These are phyloP conservation scores for Eupelmus urozonus DNA, from an alignment of 2,888 invertebrate species.

Conservation along the genomic window DNA sequence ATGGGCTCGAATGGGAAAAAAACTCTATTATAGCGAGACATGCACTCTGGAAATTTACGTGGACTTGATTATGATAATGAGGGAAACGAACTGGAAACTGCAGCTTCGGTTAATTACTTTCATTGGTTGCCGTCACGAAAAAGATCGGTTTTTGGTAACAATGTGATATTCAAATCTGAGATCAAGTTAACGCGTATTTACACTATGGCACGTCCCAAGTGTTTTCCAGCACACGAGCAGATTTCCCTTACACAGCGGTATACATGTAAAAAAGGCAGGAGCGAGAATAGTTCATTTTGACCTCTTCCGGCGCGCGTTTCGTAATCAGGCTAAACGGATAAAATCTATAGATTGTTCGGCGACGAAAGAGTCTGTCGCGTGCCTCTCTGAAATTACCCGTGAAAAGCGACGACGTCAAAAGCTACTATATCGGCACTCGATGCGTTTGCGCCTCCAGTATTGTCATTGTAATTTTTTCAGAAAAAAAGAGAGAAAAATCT, in stretches of 20 bases:
- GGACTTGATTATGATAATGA: too few species aligned
- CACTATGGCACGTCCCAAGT: too few species aligned
- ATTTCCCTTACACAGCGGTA: too few species aligned
- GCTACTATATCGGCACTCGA: too few species aligned
- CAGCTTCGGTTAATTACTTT: too few species aligned
- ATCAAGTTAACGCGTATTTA: too few species aligned
- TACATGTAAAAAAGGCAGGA: background rate
- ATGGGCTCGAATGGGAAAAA: slow-evolving; percentile 16
- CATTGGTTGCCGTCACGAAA: too few species aligned
- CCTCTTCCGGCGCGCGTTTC: slow-evolving; percentile 32
- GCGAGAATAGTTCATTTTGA: slow-evolving; percentile 14
- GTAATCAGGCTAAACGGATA: slow-evolving; percentile 54
- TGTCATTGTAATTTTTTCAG: slow-evolving; percentile 36
- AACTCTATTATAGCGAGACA: slow-evolving; percentile 13
- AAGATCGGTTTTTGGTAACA: too few species aligned
- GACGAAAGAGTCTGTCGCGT: background rate
- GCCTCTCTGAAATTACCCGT: slow-evolving; percentile 14
- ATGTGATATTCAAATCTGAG: too few species aligned
- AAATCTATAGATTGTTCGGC: slow-evolving; percentile 31
- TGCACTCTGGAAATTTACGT: background rate
- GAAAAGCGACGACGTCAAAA: background rate
- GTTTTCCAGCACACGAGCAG: too few species aligned
- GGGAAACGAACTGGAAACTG: too few species aligned
- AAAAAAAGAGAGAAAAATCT: background rate
- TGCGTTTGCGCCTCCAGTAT: too few species aligned